Evolutionary conservation across 2,888 invertebrate species (phyloP).

Genomic region (Subacronicta megacephala): DNA sequence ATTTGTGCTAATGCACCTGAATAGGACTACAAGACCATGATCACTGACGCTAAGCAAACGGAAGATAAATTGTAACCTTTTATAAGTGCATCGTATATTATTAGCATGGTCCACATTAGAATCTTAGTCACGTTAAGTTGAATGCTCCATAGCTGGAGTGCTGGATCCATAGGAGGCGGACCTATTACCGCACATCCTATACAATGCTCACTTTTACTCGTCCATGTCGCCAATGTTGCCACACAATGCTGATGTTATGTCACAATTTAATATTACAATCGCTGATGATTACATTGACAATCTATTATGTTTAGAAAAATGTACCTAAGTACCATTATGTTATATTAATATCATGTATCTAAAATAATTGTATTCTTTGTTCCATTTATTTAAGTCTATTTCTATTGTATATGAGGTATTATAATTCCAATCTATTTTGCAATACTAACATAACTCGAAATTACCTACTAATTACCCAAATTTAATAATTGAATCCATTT

Average conservation of each 20-base stretch:
- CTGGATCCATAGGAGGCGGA: constrained; percentile 65
- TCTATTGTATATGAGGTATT: constrained; percentile 5
- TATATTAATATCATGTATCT: background rate
- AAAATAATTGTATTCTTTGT: background rate
- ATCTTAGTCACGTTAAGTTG: constrained; percentile 60
- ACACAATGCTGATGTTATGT: constrained; percentile 72
- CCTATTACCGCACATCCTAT: constrained; percentile 71
- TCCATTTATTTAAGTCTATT: background rate
- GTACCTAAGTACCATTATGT: background rate
- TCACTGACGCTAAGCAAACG: too few relatives aligned
- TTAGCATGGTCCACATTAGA: constrained; percentile 36
- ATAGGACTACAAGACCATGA: too few relatives aligned
- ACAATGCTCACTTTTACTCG: constrained; percentile 80
- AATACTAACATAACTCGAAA: constrained; percentile 17
- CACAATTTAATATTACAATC: constrained; percentile 63
- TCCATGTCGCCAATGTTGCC: constrained; percentile 63
- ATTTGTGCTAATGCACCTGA: too few relatives aligned
- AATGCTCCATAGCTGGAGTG: constrained; percentile 60
- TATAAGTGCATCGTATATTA: background rate
- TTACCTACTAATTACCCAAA: constrained; percentile 15
- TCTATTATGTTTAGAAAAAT: constrained; percentile 7
- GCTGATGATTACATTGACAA: constrained; percentile 26
- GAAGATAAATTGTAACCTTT: background rate
- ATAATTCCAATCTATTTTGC: constrained; percentile 23
- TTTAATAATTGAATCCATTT: constrained; percentile 25